A percentile compares a stretch with the other conserved stretches of the same genome.
phyloP scores from a whole-genome alignment of 35 echinoderm and acorn worm species.

The Lytechinus pictus region DNA sequence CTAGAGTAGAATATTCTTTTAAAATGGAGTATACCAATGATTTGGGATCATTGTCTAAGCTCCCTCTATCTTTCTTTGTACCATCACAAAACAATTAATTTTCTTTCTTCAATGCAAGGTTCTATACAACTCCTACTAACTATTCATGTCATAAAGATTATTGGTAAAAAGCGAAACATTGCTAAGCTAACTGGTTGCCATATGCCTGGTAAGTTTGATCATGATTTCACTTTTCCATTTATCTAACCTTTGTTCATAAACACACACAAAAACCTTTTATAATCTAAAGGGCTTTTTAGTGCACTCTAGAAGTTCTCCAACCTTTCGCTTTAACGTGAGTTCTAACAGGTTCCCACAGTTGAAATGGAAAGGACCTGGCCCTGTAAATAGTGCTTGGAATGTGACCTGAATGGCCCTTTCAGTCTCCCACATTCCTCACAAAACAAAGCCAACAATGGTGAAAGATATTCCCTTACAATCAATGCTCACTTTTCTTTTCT shows the following conservation, averaged over 20 bases:
- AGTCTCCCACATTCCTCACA: slow-evolving; percentile 21
- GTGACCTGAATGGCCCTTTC: slow-evolving; percentile 27
- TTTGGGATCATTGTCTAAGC: too few relatives aligned
- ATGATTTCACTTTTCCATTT: background rate
- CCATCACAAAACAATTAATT: background rate
- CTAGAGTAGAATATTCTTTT: background rate
- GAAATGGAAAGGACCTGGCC: background rate
- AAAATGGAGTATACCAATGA: background rate
- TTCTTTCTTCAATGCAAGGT: background rate
- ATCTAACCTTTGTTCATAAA: too few relatives aligned
- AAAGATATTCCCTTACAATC: slow-evolving; percentile 15
- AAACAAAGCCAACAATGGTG: slow-evolving; percentile 26
- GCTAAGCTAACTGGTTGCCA: background rate
- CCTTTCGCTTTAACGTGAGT: background rate
- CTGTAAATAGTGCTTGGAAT: slow-evolving; percentile 20
- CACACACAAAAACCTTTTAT: background rate
- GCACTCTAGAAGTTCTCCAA: background rate
- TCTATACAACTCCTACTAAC: background rate
- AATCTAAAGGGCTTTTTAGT: background rate
- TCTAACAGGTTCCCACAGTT: background rate
- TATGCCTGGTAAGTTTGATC: background rate
- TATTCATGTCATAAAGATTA: background rate
- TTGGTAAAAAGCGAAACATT: background rate
- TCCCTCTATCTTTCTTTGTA: background rate
- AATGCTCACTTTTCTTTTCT: slow-evolving; percentile 27